phyloP scores from a whole-genome alignment of 1,140 invertebrate species.

The Hycleus phaleratus region DNA sequence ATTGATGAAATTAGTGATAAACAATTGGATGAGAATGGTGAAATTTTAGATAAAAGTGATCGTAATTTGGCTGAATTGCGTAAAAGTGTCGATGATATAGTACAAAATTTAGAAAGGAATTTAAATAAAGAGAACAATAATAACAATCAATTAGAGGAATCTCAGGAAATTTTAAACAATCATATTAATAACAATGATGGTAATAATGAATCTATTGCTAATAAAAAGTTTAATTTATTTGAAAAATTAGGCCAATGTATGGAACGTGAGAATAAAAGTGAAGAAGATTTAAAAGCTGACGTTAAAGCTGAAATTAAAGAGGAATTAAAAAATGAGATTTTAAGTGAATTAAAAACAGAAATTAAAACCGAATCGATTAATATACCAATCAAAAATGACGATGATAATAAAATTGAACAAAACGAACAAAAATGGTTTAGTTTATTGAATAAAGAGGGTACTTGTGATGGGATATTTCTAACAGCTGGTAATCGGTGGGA shows the following conservation, averaged over 20 bases:
- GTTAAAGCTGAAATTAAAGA: slow-evolving; percentile 46
- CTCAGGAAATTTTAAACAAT: slow-evolving; percentile 18
- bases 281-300: slow-evolving; percentile 45
- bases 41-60: slow-evolving; percentile 30
- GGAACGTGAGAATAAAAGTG: slow-evolving; percentile 41
- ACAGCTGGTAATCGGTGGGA: slow-evolving; percentile 37
- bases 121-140: slow-evolving; percentile 24
- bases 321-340: slow-evolving; percentile 42
- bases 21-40: slow-evolving; percentile 31
- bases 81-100: slow-evolving; percentile 49
- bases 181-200: slow-evolving; percentile 17
- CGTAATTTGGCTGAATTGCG: slow-evolving; percentile 46
- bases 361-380: slow-evolving; percentile 38
- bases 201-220: slow-evolving; percentile 23
- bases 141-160: slow-evolving; percentile 22
- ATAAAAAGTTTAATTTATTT: slow-evolving; percentile 38
- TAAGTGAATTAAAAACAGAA: slow-evolving; percentile 38
- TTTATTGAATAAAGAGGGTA: slow-evolving; percentile 49
- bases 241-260: slow-evolving; percentile 41
- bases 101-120: slow-evolving; percentile 37
- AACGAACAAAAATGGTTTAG: slow-evolving; percentile 51
- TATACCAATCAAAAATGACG: slow-evolving; percentile 42
- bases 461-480: slow-evolving; percentile 47
- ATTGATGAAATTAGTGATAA: background rate
- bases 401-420: slow-evolving; percentile 38